Conservation (phyloP, 2,797 vertebrate genomes). For the Rhincodon typus region DNA sequence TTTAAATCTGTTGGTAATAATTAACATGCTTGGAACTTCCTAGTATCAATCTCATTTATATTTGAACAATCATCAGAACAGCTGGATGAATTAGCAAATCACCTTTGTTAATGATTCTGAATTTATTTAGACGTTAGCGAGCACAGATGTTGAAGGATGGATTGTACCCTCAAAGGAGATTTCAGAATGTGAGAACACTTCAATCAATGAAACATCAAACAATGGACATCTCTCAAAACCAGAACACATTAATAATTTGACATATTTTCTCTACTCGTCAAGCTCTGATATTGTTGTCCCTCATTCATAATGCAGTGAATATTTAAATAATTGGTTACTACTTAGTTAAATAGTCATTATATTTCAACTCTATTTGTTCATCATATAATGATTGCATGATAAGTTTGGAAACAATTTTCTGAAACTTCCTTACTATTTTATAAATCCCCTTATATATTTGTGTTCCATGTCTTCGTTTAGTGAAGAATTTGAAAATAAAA, state of each 20-base stretch:
- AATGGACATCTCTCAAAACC: neutral
- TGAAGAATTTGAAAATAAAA: neutral
- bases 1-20: neutral
- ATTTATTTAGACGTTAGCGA: slow-evolving; percentile 31
- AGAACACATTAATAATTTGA: slow-evolving; percentile 4
- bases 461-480: neutral
- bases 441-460: neutral
- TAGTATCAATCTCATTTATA: slow-evolving; percentile 22
- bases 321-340: neutral
- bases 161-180: neutral
- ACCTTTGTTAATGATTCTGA: slow-evolving; percentile 28
- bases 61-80: neutral
- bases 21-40: slow-evolving; percentile 21
- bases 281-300: neutral
- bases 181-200: neutral
- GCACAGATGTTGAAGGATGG: slow-evolving; percentile 16
- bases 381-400: neutral
- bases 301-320: neutral
- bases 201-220: neutral
- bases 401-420: neutral
- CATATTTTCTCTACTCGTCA: neutral
- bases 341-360: neutral
- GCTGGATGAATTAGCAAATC: slow-evolving; percentile 24
- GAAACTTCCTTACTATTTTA: neutral
- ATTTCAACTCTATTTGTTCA: neutral